Percentiles rank a stretch among this genome's conserved stretches.
phyloP scores from a whole-genome alignment of 1,140 invertebrate species.

The Grapholita molesta region DNA sequence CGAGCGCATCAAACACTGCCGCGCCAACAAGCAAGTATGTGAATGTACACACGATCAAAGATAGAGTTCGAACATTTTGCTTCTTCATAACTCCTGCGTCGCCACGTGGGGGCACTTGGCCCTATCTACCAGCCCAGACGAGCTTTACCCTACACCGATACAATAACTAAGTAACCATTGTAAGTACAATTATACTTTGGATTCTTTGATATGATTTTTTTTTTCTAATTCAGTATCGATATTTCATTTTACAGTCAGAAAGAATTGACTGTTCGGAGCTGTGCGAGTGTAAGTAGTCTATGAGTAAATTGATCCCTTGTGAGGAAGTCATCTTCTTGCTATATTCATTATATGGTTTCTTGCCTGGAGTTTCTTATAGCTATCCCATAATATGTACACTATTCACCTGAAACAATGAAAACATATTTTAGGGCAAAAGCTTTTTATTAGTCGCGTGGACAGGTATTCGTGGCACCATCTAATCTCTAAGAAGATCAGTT shows the following conservation, averaged over 20 bases:
- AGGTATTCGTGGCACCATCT: too few species aligned
- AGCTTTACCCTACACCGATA: slow-evolving; percentile 39
- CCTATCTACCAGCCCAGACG: slow-evolving; percentile 36
- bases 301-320: slow-evolving; percentile 63
- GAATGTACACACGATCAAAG: slow-evolving; percentile 99
- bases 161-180: slow-evolving; percentile 32
- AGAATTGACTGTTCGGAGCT: slow-evolving; percentile 16
- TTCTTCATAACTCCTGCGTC: slow-evolving; percentile 87
- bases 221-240: slow-evolving; percentile 20
- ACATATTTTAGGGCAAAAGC: background rate
- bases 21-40: slow-evolving; percentile 99
- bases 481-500: too few species aligned
- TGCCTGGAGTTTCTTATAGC: slow-evolving; percentile 19
- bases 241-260: slow-evolving; percentile 22
- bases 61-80: slow-evolving; percentile 99
- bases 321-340: slow-evolving; percentile 48
- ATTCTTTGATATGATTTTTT: slow-evolving; percentile 38
- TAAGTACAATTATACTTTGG: slow-evolving; percentile 26
- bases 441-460: too few species aligned
- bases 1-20: slow-evolving; percentile 99
- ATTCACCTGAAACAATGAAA: background rate
- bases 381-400: slow-evolving; percentile 13
- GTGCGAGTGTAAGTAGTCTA: slow-evolving; percentile 36
- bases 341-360: slow-evolving; percentile 20
- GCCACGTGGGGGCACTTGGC: slow-evolving; percentile 56